These are phyloP conservation scores for Ischnus inquisitorius DNA, from an alignment of 2,888 invertebrate species.

Conservation along the genomic window DNA sequence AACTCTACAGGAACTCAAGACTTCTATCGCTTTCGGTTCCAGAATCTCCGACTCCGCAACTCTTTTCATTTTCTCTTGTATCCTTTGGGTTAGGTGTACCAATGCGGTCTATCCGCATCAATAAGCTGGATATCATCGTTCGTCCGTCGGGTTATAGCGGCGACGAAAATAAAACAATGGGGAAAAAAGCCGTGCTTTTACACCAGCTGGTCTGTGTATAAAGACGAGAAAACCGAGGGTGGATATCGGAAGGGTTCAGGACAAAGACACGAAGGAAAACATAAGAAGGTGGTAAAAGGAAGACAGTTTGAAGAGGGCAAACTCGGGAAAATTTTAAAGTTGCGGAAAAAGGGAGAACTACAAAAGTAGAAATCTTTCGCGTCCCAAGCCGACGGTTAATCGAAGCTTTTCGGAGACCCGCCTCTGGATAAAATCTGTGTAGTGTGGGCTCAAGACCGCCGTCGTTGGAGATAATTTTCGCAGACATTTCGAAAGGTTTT, in stretches of 20 bases:
- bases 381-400: conserved; percentile 49
- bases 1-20: neutral
- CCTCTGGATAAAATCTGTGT: conserved; percentile 17
- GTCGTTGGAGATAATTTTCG: neutral
- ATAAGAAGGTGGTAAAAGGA: conserved; percentile 3
- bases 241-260: conserved; percentile 33
- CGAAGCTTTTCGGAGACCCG: conserved; percentile 27
- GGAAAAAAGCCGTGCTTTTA: neutral
- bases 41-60: neutral
- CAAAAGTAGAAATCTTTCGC: conserved; percentile 19
- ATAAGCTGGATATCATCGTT: conserved; percentile 22
- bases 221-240: conserved; percentile 8
- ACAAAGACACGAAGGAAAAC: too few relatives aligned
- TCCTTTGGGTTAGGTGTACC: neutral
- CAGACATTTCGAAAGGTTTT: too few relatives aligned
- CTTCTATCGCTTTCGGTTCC: neutral
- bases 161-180: conserved; percentile 13
- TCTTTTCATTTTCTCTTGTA: neutral
- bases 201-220: conserved; percentile 13
- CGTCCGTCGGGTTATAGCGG: conserved; percentile 7
- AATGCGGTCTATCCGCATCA: neutral
- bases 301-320: conserved; percentile 32
- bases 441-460: conserved; percentile 34
- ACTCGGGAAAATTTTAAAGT: conserved; percentile 48
- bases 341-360: conserved; percentile 22